Base-by-base conservation (phyloP, 2,888 invertebrate species). In the Palloptera scutellata region DNA sequence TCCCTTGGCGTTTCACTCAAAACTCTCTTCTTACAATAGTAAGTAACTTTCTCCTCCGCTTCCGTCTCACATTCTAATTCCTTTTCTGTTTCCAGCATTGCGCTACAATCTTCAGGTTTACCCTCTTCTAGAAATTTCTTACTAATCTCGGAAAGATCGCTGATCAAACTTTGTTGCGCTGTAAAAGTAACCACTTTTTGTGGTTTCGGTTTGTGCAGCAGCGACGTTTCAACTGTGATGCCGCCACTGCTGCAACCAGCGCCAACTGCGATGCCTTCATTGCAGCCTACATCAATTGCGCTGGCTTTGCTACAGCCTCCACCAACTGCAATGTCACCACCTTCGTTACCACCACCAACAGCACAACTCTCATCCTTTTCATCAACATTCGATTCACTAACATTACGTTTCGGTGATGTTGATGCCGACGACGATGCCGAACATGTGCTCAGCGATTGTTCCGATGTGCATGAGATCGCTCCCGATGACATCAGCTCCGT, bases 341-440 rank as follows among this genome's bases (percentile, higher is more conserved):
- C 54, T 6, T 19, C 54, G 10, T 55, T 60, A 12, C 40, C 66
- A 19, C 51, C 61, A 1, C 57, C 15, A 10, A 5, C 1, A 13
- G 17, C 19, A 61, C 54, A 41, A 17, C 51, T 40, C 3, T 41
- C 45, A 12, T 45, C 45, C 5, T 43, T 11, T 4, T 61, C 61
- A 3, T 41, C 61, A 8, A 13, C 13, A 13, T 53, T 13, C 4
- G 42, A 43, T 12, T 60, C 66, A 17, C 43, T 55, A 17, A 45
- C 12, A 13, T 17, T 54, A 8, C 53, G 54, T 40, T 72, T 75
- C 5, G 75, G 74, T 12, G 76, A 75, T 51, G 72, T n/a, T 8
- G 75, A 76, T 6, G 67, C 64, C n/a, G 75, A 69, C 9, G 76
- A 74, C 1, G 75, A 73, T 1, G 67, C 69, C 8, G 76, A 68